Conservation (phyloP, 1,140 invertebrate genomes). For the Frieseomelitta varia region DNA sequence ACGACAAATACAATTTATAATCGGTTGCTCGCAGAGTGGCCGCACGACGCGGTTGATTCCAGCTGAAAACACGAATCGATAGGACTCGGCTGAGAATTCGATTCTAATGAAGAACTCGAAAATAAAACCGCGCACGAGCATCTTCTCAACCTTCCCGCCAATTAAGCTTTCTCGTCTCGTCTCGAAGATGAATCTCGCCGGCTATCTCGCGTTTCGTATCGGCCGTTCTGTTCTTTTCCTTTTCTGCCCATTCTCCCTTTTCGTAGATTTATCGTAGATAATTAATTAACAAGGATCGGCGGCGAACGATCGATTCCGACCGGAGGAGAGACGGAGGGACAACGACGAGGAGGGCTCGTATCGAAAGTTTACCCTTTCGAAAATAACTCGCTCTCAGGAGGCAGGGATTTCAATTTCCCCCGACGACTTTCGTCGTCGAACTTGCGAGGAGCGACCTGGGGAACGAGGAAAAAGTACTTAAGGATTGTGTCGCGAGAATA, state of each 20-base stretch:
- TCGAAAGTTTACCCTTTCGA: conserved; percentile 16
- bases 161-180: conserved; percentile 30
- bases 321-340: background rate
- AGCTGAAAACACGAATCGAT: background rate
- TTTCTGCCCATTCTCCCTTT: no score
- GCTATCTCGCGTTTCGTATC: background rate
- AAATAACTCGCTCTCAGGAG: background rate
- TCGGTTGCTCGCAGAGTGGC: background rate
- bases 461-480: background rate
- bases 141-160: conserved; percentile 22
- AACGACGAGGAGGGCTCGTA: background rate
- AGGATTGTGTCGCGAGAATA: background rate
- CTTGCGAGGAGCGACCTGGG: background rate
- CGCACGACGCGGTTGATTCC: background rate
- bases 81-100: background rate
- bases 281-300: conserved; percentile 40
- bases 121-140: background rate
- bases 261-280: conserved; percentile 19
- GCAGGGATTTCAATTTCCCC: background rate
- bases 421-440: background rate
- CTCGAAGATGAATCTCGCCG: background rate
- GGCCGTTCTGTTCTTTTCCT: background rate
- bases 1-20: background rate
- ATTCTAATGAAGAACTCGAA: background rate
- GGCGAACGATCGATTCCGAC: background rate